phyloP scores from a whole-genome alignment of 2,797 vertebrate species.

The Xenops minutus region DNA sequence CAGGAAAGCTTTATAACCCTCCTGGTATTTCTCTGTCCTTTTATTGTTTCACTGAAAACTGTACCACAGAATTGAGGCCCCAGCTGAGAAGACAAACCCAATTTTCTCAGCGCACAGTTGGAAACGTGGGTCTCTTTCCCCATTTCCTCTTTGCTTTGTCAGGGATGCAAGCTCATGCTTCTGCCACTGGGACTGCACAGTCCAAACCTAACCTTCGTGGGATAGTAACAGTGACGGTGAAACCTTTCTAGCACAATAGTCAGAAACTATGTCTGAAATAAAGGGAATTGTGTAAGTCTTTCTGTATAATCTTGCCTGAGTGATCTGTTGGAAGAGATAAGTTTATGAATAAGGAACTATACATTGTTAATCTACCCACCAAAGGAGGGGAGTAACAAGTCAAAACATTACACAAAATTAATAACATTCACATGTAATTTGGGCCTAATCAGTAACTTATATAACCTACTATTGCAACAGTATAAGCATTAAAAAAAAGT shows the following conservation, averaged over 20 bases:
- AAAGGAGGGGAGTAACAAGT: neutral
- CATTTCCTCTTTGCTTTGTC: neutral
- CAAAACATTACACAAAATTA: neutral
- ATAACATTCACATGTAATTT: neutral
- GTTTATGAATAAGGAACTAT: neutral
- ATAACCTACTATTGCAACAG: neutral
- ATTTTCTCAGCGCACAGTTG: neutral
- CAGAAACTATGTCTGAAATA: neutral
- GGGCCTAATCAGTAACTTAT: neutral
- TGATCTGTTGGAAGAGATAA: neutral
- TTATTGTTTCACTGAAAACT: neutral
- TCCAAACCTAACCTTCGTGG: neutral
- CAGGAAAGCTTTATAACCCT: neutral
- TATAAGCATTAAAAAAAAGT: neutral
- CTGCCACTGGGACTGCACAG: neutral
- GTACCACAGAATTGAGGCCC: neutral
- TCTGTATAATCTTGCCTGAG: neutral
- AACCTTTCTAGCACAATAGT: neutral
- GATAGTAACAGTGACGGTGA: neutral
- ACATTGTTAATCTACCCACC: neutral
- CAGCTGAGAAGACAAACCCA: neutral
- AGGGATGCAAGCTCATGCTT: neutral
- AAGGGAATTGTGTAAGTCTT: rapidly evolving
- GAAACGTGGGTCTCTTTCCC: neutral
- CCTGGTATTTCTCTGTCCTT: neutral